These are phyloP conservation scores for Cybosia mesomella DNA, from an alignment of 2,888 invertebrate genomes.

Conservation along the genomic window DNA sequence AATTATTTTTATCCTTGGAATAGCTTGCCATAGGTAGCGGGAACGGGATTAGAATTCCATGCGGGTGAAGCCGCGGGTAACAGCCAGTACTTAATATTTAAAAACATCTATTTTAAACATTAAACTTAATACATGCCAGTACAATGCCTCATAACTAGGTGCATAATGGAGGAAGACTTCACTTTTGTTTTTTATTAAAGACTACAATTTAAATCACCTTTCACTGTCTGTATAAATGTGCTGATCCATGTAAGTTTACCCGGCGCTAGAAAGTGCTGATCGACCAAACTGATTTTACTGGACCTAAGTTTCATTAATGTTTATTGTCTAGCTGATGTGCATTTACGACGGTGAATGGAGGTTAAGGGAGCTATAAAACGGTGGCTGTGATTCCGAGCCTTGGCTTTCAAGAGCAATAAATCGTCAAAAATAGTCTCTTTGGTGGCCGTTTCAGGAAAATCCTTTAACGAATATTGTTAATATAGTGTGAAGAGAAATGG, in stretches of 20 bases:
- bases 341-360: background rate
- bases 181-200: too few relatives aligned
- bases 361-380: background rate
- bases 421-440: background rate
- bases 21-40: too few relatives aligned
- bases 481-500: background rate
- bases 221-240: background rate
- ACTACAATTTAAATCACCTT: background rate
- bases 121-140: too few relatives aligned
- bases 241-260: background rate
- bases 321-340: background rate
- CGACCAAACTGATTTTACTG: background rate
- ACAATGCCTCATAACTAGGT: too few relatives aligned
- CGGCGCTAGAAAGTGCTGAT: background rate
- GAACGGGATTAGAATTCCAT: too few relatives aligned
- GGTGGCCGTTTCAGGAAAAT: background rate
- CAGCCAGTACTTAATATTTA: too few relatives aligned
- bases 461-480: background rate
- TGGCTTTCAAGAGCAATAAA: background rate
- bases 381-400: background rate
- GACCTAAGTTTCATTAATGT: background rate
- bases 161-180: too few relatives aligned
- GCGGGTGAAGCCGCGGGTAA: too few relatives aligned
- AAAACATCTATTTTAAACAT: too few relatives aligned
- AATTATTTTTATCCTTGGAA: too few relatives aligned